Evolutionary conservation across 2,888 invertebrate genomes (phyloP).

Genomic region (Eupithecia centaureata): DNA sequence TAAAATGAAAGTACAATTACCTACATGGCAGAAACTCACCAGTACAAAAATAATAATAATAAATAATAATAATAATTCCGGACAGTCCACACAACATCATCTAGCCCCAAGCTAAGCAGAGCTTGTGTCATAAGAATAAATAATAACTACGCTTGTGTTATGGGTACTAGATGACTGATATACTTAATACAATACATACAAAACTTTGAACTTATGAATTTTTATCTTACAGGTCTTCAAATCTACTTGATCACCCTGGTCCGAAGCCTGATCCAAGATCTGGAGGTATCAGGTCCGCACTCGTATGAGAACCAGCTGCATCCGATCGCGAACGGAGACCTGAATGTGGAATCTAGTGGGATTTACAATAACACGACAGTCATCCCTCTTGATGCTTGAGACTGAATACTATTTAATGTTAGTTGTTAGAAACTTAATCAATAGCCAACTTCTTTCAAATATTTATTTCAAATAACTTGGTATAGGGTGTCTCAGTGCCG

Average conservation of each 20-base stretch:
- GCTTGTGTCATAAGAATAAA: too few species aligned
- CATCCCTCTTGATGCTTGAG: conserved; percentile 39
- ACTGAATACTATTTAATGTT: conserved; percentile 13
- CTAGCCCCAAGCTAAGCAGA: too few species aligned
- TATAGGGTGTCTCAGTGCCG: too few species aligned
- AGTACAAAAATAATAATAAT: too few species aligned
- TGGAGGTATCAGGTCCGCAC: conserved; percentile 56
- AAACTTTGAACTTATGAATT: not conserved
- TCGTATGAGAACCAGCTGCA: conserved; percentile 68
- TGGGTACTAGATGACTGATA: too few species aligned
- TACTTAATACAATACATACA: too few species aligned
- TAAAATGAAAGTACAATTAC: too few species aligned
- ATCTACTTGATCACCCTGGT: conserved; percentile 64
- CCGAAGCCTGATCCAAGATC: conserved; percentile 64
- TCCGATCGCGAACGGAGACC: conserved; percentile 64
- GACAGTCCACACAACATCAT: too few species aligned
- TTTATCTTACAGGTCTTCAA: conserved; percentile 58
- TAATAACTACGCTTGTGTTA: too few species aligned
- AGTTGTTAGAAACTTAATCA: not conserved
- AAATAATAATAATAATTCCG: not conserved
- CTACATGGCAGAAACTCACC: too few species aligned
- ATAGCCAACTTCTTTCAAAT: not conserved
- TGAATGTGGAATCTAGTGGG: conserved; percentile 53
- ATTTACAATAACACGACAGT: conserved; percentile 51
- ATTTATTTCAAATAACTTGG: too few species aligned